Evolutionary conservation across 2,888 invertebrate genomes (phyloP).

Genomic region (Folsomia manolachei): DNA sequence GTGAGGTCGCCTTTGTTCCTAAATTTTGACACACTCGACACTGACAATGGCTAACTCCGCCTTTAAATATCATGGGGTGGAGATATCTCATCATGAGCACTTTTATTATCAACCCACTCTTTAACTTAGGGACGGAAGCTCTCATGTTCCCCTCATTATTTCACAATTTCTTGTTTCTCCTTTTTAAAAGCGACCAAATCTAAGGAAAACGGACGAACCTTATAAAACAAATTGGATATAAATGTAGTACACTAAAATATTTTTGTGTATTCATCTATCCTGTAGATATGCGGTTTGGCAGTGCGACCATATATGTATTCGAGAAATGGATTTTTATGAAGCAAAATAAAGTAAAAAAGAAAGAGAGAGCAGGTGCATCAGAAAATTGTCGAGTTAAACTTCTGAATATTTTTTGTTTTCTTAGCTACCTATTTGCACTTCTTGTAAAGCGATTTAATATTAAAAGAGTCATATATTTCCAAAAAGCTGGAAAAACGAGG

Average conservation of each 20-base stretch:
- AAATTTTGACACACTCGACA: conserved; percentile 51
- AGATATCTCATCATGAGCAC: conserved; percentile 45
- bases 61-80: conserved; percentile 51
- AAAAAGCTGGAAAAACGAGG: not conserved
- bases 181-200: conserved; percentile 20
- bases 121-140: not conserved
- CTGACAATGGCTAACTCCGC: conserved; percentile 51
- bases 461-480: conserved; percentile 11
- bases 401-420: conserved; percentile 21
- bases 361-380: conserved; percentile 41
- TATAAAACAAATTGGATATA: no score
- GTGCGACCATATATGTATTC: no score
- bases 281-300: no score
- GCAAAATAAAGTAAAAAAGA: conserved; percentile 35
- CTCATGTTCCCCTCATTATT: conserved; percentile 21
- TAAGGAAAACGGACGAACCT: no score
- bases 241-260: no score
- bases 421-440: not conserved
- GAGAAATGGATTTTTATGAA: conserved; percentile 43
- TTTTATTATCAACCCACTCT: conserved; percentile 47
- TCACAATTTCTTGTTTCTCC: conserved; percentile 4
- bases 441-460: not conserved
- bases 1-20: conserved; percentile 48
- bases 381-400: conserved; percentile 40
- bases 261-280: no score